Base-by-base conservation (phyloP, 2,888 invertebrate genomes). In the Apodemia mormo region DNA sequence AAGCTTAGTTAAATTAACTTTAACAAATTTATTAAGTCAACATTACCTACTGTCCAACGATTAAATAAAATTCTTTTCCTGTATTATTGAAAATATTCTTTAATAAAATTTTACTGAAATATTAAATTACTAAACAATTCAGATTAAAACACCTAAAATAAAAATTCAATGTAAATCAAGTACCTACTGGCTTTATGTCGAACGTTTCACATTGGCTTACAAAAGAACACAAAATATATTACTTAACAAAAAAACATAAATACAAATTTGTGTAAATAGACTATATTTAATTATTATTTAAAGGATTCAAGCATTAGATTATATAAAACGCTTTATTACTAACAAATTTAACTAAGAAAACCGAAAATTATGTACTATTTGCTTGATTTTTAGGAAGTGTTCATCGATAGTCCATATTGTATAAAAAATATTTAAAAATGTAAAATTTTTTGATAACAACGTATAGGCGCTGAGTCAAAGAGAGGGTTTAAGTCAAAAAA, bases 401-500 rank as follows among this genome's bases (percentile, higher is more conserved):
- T 74, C 81, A 80, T 76, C 80, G 85, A 86, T 76, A 79, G 85
- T 74, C 71, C 74, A 76, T 82, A 83, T 85, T 83, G 76, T 77
- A 74, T 70, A 64, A 77, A 85, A 86, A 80, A 76, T 86, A 80
- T 82, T 75, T 68, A 74, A 88, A 87, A 86, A 79, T 82, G 86
- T 88, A 70, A 77, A 79, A 78, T 84, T 91, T 92, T 91, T 92
- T 88, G 75, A 74, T 80, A 80, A 89, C 84, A 77, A 76, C 86
- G 73, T 77, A 87, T 91, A 92, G 92, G 92, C 92, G 92, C 92
- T 90, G 87, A 90, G 87, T 83, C 82, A 76, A 81, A 82, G 85
- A 83, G 85, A 79, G 85, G 87, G 85, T 84, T 85, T 82, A 78
- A 80, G 78, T 73, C 71, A 74, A 84, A 86, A 90, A 89, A 86